Base-by-base conservation (phyloP, 1,140 invertebrate species). In the Leptoteleia sp. region DNA sequence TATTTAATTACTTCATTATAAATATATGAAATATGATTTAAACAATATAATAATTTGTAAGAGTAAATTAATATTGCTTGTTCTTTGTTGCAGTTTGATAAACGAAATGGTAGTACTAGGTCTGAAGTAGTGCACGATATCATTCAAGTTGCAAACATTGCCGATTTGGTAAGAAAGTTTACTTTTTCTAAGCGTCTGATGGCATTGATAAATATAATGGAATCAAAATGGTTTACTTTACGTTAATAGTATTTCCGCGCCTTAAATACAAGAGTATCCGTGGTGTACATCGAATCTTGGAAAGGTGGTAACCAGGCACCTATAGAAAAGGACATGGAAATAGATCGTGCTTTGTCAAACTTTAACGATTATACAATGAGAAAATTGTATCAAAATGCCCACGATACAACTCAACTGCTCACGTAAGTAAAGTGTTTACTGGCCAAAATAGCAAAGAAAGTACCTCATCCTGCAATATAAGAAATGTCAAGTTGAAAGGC, bases 241-340 rank as follows among this genome's bases (percentile, higher is more conserved):
- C 3, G 3, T 72, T 90, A 91, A 11, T 91, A 97, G 96, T 98
- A 98, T 88, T 97, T 96, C 90, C 94, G 96, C 70, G 96, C 95
- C 17, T 91, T 99, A 79, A 97, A 96, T 83, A 98, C 97, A 12
- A 91, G 97, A 77, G 95, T 98, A 15, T 96, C 96, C 7, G 94
- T 99, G 68, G 95, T 98, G 33, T 99, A 99, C 89, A 94, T 98
- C 87, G 97, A 99, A 91, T 97, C 97, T 40, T 99, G 97, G 97
- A 94, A 95, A 84, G 94, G 94, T 40, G 92, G 92, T 15, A 96
- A 98, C 88, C 94, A 97, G 84, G 95, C 95, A 8, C 87, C 91
- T 71, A 94, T 96, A 65, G 93, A 95, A 81, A 92, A 93, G 57
- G 93, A 93, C 85, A 94, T 95, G 85, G 96, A 98, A 84, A 96